Base-by-base conservation (phyloP, 2,888 invertebrate species). In the Dioctria rufipes region DNA sequence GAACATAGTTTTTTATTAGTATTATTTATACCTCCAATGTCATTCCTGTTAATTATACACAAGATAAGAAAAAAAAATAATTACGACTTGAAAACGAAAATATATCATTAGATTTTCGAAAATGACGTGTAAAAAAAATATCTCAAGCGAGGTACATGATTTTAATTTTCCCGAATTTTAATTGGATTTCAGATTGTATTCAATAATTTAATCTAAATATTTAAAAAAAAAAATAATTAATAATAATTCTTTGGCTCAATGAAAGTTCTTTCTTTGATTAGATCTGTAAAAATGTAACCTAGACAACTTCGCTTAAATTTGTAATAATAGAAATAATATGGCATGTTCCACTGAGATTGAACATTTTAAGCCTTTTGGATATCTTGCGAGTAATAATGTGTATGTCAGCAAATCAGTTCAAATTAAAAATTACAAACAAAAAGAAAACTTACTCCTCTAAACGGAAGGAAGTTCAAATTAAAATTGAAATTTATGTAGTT, bases 231-330 rank as follows among this genome's bases (percentile, higher is more conserved):
- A 60, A n/a, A 40, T 6, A 65, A 65, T 71, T 67, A 73, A 58
- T 13, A 54, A 73, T 51, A 51, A 73, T 39, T 75, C 75, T 75
- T 75, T 75, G 75, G 75, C 75, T 40, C 13, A 75, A 58, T 75
- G 39, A 8, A 75, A 75, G 8, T 67, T 60, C 40, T 65, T 75
- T 60, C 60, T 9, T 54, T 71, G 25, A 39, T 54, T 37, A 58
- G 54, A 37, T 40, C 40, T 40, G 37, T 71, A 54, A 51, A 49
- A 69, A 13, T 37, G 51, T 69, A 49, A 69, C 37, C n/a, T 71
- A 40, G 37, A 51, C 51, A 3, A 71, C n/a, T 71, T 54, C 8
- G 51, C n/a, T 71, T 39, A 39, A 71, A 71, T 25, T 8, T 13
- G 39, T 71, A 37, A 25, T 37, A 39, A 42, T 4, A 49, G 51